These are phyloP conservation scores for Glomeris marginata DNA, from an alignment of 2,888 invertebrate genomes.

Conservation along the genomic window DNA sequence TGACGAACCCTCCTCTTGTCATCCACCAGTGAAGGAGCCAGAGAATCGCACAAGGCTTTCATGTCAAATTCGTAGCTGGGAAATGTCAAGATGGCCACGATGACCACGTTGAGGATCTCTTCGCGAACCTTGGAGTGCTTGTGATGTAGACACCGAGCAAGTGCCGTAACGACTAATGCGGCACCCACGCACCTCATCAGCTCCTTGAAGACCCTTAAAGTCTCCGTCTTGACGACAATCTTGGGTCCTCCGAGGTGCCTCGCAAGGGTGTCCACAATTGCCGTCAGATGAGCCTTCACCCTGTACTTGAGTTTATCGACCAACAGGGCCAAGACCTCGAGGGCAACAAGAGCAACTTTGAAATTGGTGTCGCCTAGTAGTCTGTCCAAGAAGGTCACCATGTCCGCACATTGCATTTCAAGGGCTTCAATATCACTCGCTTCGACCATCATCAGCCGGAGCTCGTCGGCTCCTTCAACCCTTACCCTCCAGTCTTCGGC, in stretches of 20 bases:
- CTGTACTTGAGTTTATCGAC: constrained; percentile 30
- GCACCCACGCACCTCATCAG: constrained; percentile 39
- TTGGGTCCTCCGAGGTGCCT: constrained; percentile 36
- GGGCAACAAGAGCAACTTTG: constrained; percentile 33
- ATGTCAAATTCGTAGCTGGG: constrained; percentile 58
- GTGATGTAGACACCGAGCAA: constrained; percentile 35
- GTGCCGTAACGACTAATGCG: constrained; percentile 37
- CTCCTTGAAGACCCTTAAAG: constrained; percentile 34
- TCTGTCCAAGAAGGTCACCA: constrained; percentile 43
- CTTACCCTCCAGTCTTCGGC: constrained; percentile 43
- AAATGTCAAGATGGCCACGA: constrained; percentile 59
- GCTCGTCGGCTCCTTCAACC: constrained; percentile 42
- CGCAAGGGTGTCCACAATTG: constrained; percentile 32
- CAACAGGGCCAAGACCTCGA: constrained; percentile 34
- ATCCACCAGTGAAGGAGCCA: constrained; percentile 37
- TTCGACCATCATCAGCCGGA: constrained; percentile 39
- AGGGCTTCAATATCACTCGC: constrained; percentile 32
- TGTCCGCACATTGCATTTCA: constrained; percentile 38
- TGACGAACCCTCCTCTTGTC: constrained; percentile 58
- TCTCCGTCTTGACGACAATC: constrained; percentile 35
- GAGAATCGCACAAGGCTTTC: constrained; percentile 30
- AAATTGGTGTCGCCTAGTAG: constrained; percentile 46
- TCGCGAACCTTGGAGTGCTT: constrained; percentile 46
- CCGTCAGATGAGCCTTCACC: constrained; percentile 33
- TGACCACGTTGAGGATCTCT: constrained; percentile 57